A percentile compares a stretch with the other conserved stretches of the same genome.
Evolutionary conservation across 1,140 invertebrate species (phyloP).

Genomic region (Frieseomelitta varia): DNA sequence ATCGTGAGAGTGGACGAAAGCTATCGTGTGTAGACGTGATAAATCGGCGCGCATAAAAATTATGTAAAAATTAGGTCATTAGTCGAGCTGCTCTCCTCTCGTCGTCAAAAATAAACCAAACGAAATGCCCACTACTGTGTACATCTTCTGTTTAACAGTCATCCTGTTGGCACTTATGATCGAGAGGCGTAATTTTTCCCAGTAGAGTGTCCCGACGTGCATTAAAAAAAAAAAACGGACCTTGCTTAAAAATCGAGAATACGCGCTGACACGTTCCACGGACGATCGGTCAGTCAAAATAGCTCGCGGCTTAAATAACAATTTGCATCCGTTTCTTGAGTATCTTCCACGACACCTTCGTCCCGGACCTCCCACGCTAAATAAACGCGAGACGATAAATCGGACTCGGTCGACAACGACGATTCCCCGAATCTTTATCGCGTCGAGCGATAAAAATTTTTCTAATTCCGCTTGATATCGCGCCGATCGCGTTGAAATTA

Average conservation of each 20-base stretch:
- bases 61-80: slow-evolving; percentile 19
- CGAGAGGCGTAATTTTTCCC: slow-evolving; percentile 13
- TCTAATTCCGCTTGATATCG: not conserved
- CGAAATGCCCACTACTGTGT: not conserved
- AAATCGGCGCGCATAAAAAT: slow-evolving; percentile 26
- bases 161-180: slow-evolving; percentile 32
- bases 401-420: not conserved
- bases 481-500: not conserved
- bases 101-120: not conserved
- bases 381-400: slow-evolving; percentile 7
- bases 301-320: not conserved
- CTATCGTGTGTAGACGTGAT: slow-evolving; percentile 1
- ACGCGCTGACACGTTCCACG: not conserved
- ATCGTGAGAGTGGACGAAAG: not conserved
- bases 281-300: not conserved
- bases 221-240: not conserved
- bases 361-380: slow-evolving; percentile 2
- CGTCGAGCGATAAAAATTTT: not conserved
- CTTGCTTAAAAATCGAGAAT: slow-evolving; percentile 14
- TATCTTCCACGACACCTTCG: slow-evolving; percentile 2
- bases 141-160: slow-evolving; percentile 19
- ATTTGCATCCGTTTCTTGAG: slow-evolving; percentile 9
- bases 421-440: slow-evolving; percentile 2
- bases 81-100: slow-evolving; percentile 2
- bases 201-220: not conserved